These are phyloP conservation scores for Eulemur rufifrons DNA, from an alignment of 2,113 vertebrate genomes.

Conservation along the genomic window DNA sequence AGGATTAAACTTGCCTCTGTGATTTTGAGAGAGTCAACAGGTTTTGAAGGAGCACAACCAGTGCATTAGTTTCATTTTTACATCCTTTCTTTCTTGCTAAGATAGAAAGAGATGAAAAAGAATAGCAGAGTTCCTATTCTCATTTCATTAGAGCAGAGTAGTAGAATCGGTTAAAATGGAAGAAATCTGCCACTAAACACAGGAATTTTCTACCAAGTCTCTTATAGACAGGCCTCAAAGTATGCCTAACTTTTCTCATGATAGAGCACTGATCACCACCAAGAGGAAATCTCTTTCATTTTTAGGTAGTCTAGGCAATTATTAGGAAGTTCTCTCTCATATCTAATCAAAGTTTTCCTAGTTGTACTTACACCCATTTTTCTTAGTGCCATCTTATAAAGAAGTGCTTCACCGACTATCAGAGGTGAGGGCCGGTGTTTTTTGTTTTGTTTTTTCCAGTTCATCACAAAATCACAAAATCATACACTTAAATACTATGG, in stretches of 20 bases:
- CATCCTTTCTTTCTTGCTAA: neutral
- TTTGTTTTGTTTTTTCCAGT: neutral
- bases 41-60: neutral
- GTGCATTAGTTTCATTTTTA: neutral
- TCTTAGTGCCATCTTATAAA: neutral
- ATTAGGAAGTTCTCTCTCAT: neutral
- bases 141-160: neutral
- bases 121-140: neutral
- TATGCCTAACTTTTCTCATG: neutral
- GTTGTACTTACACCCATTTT: neutral
- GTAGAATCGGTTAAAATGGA: neutral
- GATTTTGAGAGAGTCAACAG: neutral
- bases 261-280: neutral
- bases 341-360: neutral
- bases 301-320: neutral
- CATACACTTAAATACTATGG: neutral
- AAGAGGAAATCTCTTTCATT: neutral
- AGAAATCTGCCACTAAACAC: neutral
- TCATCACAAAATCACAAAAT: constrained; percentile 19
- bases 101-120: neutral
- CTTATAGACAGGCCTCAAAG: neutral
- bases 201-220: neutral
- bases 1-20: neutral
- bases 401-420: neutral
- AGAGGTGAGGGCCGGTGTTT: neutral